Conservation (phyloP, 2,888 invertebrate species). For the Nomada fucata region DNA sequence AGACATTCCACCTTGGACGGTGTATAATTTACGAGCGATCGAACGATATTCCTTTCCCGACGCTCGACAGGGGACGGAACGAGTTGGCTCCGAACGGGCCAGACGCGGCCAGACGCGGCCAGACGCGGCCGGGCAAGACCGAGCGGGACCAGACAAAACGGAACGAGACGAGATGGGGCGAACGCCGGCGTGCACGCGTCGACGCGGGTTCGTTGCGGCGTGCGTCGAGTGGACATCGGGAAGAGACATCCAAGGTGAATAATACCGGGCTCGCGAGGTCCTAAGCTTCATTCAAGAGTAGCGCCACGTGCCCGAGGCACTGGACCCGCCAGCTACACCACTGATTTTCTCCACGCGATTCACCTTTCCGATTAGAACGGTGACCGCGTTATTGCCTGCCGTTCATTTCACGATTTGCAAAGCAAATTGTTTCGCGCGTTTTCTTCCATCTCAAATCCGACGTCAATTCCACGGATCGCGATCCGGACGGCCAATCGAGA, state of each 20-base stretch:
- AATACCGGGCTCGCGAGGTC: constrained; percentile 68
- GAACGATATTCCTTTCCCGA: constrained; percentile 38
- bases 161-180: not conserved
- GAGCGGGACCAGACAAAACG: not conserved
- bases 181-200: constrained; percentile 20
- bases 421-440: not conserved
- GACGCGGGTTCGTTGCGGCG: not conserved
- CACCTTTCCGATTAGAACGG: constrained; percentile 1
- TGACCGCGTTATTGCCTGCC: not conserved
- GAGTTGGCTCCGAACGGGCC: too few species aligned
- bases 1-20: constrained; percentile 48
- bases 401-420: not conserved
- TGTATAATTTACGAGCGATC: constrained; percentile 48
- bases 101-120: not conserved
- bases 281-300: constrained; percentile 80
- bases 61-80: not conserved
- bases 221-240: not conserved
- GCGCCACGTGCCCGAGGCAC: constrained; percentile 83
- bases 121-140: not conserved
- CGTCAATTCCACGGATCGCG: too few species aligned
- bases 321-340: constrained; percentile 75
- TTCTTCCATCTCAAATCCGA: not conserved
- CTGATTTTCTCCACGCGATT: constrained; percentile 32
- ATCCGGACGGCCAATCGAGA: not conserved
- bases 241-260: constrained; percentile 58